phyloP scores from a whole-genome alignment of 2,888 invertebrate genomes.

The Drosophila parthenogenetica region DNA sequence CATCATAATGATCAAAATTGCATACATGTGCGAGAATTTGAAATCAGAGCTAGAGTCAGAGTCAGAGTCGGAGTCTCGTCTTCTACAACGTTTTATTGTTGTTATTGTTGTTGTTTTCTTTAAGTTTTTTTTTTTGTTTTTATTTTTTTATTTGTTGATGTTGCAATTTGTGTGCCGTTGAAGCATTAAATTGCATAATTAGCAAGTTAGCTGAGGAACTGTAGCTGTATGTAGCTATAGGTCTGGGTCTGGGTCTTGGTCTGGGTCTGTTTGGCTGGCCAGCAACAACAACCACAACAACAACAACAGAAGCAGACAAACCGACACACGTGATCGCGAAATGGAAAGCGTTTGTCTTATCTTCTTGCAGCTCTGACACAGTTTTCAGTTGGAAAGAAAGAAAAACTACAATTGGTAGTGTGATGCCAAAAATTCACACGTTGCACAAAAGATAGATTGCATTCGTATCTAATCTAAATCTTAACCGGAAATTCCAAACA shows the following conservation, averaged over 20 bases:
- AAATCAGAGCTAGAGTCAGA: slow-evolving; percentile 43
- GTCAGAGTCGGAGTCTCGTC: background rate
- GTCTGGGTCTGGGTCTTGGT: slow-evolving; percentile 23
- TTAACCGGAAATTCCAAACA: slow-evolving; percentile 44
- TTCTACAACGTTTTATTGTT: slow-evolving; percentile 13
- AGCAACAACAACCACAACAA: background rate
- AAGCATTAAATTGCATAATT: slow-evolving; percentile 76
- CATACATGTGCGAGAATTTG: slow-evolving; percentile 53
- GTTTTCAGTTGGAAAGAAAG: slow-evolving; percentile 28
- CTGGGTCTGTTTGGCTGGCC: slow-evolving; percentile 15
- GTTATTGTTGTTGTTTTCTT: slow-evolving; percentile 3
- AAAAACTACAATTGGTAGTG: slow-evolving; percentile 45
- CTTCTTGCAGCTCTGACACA: slow-evolving; percentile 54
- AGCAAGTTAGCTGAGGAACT: slow-evolving; percentile 57
- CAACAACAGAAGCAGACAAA: no score
- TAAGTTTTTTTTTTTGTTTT: slow-evolving; percentile 34
- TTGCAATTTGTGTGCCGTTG: slow-evolving; percentile 57
- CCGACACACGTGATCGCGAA: slow-evolving; percentile 68
- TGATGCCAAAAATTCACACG: slow-evolving; percentile 42
- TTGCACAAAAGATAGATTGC: slow-evolving; percentile 37
- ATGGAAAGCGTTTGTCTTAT: slow-evolving; percentile 72
- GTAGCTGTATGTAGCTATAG: slow-evolving; percentile 10
- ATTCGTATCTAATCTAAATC: slow-evolving; percentile 23
- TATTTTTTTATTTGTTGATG: slow-evolving; percentile 45
- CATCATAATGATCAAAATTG: slow-evolving; percentile 18